Evolutionary conservation across 2,797 vertebrate genomes (phyloP).

Genomic region (Leptatherina wallacei): DNA sequence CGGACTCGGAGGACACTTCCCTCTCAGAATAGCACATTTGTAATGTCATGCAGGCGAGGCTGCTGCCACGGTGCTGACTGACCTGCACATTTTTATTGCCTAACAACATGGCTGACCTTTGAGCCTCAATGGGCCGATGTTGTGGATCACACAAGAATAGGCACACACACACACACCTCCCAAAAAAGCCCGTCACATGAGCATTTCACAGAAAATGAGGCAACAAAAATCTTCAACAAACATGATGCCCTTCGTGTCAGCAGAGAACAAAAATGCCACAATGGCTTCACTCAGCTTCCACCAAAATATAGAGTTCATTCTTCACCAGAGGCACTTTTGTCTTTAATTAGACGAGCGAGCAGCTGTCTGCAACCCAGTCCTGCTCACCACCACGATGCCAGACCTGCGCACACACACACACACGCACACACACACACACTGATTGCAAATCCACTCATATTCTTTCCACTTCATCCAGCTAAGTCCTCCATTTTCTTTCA

Average conservation of each 20-base stretch:
- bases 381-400: conserved; percentile 41
- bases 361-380: conserved; percentile 75
- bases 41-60: conserved; percentile 74
- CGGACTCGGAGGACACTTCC: conserved; percentile 72
- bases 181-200: conserved; percentile 24
- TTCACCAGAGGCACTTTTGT: conserved; percentile 76
- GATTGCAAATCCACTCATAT: conserved; percentile 26
- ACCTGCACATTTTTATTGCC: conserved; percentile 75
- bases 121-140: conserved; percentile 64
- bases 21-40: conserved; percentile 79
- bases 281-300: conserved; percentile 61
- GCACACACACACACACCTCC: not conserved
- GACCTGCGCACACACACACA: conserved; percentile 37
- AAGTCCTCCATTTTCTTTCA: conserved; percentile 40
- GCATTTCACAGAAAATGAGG: conserved; percentile 7
- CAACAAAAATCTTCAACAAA: conserved; percentile 23
- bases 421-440: conserved; percentile 30
- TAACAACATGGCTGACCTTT: conserved; percentile 81
- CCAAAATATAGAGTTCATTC: conserved; percentile 71
- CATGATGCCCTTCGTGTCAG: conserved; percentile 50
- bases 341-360: conserved; percentile 81
- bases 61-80: conserved; percentile 55
- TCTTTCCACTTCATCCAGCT: conserved; percentile 26
- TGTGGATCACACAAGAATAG: conserved; percentile 48
- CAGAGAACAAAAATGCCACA: conserved; percentile 58